phyloP scores from a whole-genome alignment of 2,888 invertebrate genomes.

The Baccha elongata region DNA sequence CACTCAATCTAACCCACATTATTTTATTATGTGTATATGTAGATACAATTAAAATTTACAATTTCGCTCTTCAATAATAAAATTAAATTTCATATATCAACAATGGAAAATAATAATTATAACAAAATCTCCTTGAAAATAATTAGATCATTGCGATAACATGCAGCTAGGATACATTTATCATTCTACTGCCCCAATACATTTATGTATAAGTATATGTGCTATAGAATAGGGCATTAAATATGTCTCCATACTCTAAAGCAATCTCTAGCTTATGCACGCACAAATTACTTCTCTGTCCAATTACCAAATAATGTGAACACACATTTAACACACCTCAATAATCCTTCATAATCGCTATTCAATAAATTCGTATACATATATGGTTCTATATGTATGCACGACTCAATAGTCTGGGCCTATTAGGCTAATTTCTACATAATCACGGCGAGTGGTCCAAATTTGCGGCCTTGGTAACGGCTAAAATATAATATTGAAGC shows the following conservation, averaged over 20 bases:
- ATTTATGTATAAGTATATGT: neutral
- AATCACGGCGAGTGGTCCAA: constrained; percentile 66
- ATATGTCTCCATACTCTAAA: neutral
- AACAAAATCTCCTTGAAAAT: neutral
- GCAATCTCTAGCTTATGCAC: constrained; percentile 14
- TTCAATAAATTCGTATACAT: constrained; percentile 63
- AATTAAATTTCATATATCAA: no score
- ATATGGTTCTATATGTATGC: neutral
- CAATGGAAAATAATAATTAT: neutral
- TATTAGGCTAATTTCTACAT: constrained; percentile 71
- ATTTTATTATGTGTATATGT: no score
- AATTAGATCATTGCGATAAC: neutral
- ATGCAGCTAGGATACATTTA: neutral
- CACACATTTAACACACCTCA: constrained; percentile 69
- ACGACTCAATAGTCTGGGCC: constrained; percentile 40
- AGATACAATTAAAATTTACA: no score
- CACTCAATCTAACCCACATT: no score
- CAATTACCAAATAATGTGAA: constrained; percentile 65
- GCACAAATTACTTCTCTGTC: constrained; percentile 60
- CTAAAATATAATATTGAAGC: constrained; percentile 25
- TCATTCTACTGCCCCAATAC: neutral
- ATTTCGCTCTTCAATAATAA: no score
- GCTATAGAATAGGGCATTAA: constrained; percentile 19
- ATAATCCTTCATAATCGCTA: constrained; percentile 66
- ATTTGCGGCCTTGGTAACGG: constrained; percentile 60